Evolutionary conservation across 2,113 vertebrate genomes (phyloP).

Genomic region (Melanerpes formicivorus): DNA sequence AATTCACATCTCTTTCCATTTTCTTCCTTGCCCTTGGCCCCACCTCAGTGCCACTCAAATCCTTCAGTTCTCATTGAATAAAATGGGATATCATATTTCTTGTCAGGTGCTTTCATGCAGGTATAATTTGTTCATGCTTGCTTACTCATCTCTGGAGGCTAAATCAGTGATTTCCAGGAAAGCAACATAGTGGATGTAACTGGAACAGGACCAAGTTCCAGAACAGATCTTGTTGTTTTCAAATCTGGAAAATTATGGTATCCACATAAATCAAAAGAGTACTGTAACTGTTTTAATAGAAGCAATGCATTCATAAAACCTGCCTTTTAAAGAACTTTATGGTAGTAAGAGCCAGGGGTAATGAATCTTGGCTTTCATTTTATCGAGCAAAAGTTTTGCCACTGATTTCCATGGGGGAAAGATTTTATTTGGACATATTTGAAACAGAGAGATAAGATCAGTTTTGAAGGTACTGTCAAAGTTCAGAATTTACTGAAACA

Average conservation of each 20-base stretch:
- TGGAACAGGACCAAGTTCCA: background rate
- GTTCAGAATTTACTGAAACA: background rate
- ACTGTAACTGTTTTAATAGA: background rate
- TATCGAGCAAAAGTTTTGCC: background rate
- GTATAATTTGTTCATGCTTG: slow-evolving; percentile 8
- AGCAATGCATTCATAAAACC: background rate
- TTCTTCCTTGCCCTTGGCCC: background rate
- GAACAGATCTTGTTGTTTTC: background rate
- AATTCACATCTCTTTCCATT: background rate
- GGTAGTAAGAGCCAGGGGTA: background rate
- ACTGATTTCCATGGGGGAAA: background rate
- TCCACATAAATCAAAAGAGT: background rate
- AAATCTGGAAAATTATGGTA: background rate
- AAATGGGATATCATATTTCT: background rate
- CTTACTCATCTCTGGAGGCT: background rate
- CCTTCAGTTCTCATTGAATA: background rate
- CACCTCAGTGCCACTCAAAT: background rate
- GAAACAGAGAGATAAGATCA: background rate
- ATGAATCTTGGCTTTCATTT: background rate
- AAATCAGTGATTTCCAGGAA: background rate
- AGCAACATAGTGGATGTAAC: background rate
- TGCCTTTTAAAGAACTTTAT: background rate
- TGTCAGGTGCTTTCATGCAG: slow-evolving; percentile 1
- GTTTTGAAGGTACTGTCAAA: background rate
- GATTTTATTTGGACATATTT: background rate